Evolutionary conservation across 35 echinoderm and acorn worm genomes (phyloP), one percentile per base, ranked within the genome.

Genomic region (Holothuria glaberrima): DNA sequence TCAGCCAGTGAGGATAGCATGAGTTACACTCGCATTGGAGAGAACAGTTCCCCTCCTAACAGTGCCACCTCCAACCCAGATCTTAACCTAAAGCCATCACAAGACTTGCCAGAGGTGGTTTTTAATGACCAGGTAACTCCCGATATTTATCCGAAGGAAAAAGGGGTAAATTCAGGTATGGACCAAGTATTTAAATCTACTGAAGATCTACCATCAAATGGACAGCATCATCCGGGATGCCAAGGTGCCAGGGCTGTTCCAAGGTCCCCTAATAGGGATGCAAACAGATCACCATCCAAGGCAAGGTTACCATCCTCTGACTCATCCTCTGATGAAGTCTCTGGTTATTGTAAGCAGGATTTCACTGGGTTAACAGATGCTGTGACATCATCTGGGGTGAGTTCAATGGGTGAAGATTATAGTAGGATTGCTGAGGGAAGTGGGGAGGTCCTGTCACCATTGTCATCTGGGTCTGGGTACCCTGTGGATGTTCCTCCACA

Each of bases 1-100:
- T 84, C 80, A n/a, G 80, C 80, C 56, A 84, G 80, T 36, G 80
- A 84, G 29, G 80, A 84, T 32, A 84, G 80, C 57, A 84, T 84
- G 80, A 84, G 34, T 29, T 84, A 84, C 33, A 84, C 80, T 19
- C 52, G 80, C 0, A 63, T 84, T 32, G 80, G 80, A n/a, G 80
- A 84, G 80, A 84, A 84, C 56, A 3, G 16, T 24, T 30, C 21
- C 63, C 63, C 63, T 30, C 63, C 44, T 46, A 76, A 45, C 17
- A 28, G 20, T 28, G 30, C 30, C 7, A 31, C 69, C 38, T 20
- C 69, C 0, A 32, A 73, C 34, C 9, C 38, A 73, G 69, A 73
- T 0, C 30, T 21, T 45, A 58, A 10, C 29, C 0, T 44, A 54
- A 81, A 54, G 52, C 28, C 52, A 45, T 50, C 16, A 58, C 34